Percentiles rank a stretch among this genome's conserved stretches.
These are phyloP conservation scores for Lacanobia oleracea DNA, from an alignment of 2,888 invertebrate genomes.

Conservation along the genomic window DNA sequence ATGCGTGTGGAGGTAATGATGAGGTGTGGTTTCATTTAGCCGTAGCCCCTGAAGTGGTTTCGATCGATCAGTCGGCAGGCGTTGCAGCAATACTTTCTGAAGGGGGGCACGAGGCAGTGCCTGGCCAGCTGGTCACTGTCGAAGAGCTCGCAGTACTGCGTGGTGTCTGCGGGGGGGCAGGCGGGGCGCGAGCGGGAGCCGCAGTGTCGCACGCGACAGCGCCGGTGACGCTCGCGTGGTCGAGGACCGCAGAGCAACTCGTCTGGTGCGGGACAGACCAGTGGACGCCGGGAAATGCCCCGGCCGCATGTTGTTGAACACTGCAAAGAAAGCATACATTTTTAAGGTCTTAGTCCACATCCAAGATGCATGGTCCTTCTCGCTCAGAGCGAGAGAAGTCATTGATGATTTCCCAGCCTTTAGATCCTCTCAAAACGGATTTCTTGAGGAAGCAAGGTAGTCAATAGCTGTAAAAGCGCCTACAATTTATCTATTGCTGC, in stretches of 20 bases:
- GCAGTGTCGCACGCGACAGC: conserved; percentile 87
- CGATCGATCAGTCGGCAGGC: conserved; percentile 81
- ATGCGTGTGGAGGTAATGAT: conserved; percentile 10
- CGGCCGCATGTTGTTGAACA: conserved; percentile 92
- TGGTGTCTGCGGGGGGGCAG: conserved; percentile 81
- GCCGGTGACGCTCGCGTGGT: conserved; percentile 87
- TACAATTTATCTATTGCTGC: background rate
- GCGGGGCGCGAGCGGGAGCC: conserved; percentile 65
- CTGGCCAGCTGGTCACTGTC: conserved; percentile 80
- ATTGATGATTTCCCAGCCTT: too few relatives aligned
- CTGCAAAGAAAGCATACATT: conserved; percentile 74
- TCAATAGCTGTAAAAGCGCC: background rate
- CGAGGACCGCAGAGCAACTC: conserved; percentile 89
- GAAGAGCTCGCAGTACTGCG: conserved; percentile 88
- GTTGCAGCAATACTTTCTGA: conserved; percentile 91
- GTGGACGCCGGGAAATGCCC: conserved; percentile 89
- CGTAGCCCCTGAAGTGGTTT: conserved; percentile 58
- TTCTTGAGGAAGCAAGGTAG: background rate
- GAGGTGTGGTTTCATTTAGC: conserved; percentile 34
- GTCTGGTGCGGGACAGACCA: conserved; percentile 88
- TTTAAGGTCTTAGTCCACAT: background rate
- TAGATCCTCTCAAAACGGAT: background rate
- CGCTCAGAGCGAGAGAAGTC: too few relatives aligned
- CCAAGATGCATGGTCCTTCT: background rate
- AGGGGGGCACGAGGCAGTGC: conserved; percentile 91